Base-by-base conservation (phyloP, 2,888 invertebrate genomes). In the Hypomecis atomaria region DNA sequence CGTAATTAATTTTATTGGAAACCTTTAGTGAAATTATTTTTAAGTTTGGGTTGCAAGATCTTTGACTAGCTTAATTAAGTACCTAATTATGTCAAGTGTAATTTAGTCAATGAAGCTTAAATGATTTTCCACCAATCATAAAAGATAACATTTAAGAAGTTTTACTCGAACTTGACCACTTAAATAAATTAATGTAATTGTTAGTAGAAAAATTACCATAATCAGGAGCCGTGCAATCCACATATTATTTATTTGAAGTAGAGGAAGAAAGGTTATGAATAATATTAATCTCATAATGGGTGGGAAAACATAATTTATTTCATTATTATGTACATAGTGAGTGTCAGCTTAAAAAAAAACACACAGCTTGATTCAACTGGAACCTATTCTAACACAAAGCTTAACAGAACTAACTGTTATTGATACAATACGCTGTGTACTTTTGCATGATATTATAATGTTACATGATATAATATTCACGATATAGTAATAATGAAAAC, bases 301-400 rank as follows among this genome's bases (percentile, higher is more conserved):
- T 90, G 90, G 85, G 85, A 86, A 89, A 92, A 88, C 88, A 88
- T 84, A 85, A 82, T 89, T 90, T 90, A 90, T 86, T 90, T 85
- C 59, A 79, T 81, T 82, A 84, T 81, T 89, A 90, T 88, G 82
- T 90, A 91, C 91, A 91, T 87, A 81, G 79, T 84, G 83, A 85
- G 83, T 83, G 65, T 71, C 66, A 61, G 65, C 64, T 76, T 85
- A 84, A 85, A 52, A 76, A 84, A 85, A 83, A 86, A 79, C 77
- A 84, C 82, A 81, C 79, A 77, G 86, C 82, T 80, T 72, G 66
- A 71, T 73, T 78, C 79, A 73, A 77, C 71, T 69, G 73, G 73
- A 72, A 72, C 71, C 72, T 78, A 78, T 71, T 70, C 77, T 77
- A 81, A 84, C 85, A 85, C 81, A 85, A 85, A 83, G 87, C 86